Evolutionary conservation across 2,797 vertebrate genomes (phyloP), one percentile per base, ranked within the genome.

Genomic region (Cephalopachus bancanus): DNA sequence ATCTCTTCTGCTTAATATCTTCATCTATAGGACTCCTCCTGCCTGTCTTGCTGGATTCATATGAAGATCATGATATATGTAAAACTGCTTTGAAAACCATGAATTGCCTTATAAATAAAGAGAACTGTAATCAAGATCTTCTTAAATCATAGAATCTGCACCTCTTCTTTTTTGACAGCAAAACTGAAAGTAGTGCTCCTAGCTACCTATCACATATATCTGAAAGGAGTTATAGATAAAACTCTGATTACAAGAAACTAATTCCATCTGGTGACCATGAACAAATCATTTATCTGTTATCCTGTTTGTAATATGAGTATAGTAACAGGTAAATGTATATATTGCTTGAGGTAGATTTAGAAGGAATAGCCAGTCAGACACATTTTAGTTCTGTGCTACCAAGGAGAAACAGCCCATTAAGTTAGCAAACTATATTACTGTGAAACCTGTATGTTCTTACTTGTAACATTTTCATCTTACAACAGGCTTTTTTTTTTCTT

Each of bases 391-490:
- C 55, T 89, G 3, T 67, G 90, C 76, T 81, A 64, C 67, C 53
- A 62, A 83, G 57, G 53, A 69, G 44, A 83, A 28, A 37, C 26
- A 64, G 60, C 24, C 84, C 53, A 33, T 79, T 97, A 86, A 92
- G 53, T 81, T 74, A 93, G 91, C 72, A 95, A 84, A 80, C 0
- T 37, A 15, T 57, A 51, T 91, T 60, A 72, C 59, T 64, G 19
- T 84, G 81, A 76, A 93, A 65, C n/a, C 55, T 30, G 4, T 60
- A 81, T 88, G 59, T 95, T 93, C 83, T 95, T 91, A 59, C 49
- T 78, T 78, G 55, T 76, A 94, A 71, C 26, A 59, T 90, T 96
- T 95, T 94, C 65, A 78, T 91, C 85, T 71, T 83, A 81, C 33
- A 91, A 49, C 67, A 76, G 24, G 55, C 37, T 60, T 83, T 65